A percentile compares a stretch with the other conserved stretches of the same genome.
phyloP scores from a whole-genome alignment of 1,140 invertebrate species.

The Eciton burchellii region DNA sequence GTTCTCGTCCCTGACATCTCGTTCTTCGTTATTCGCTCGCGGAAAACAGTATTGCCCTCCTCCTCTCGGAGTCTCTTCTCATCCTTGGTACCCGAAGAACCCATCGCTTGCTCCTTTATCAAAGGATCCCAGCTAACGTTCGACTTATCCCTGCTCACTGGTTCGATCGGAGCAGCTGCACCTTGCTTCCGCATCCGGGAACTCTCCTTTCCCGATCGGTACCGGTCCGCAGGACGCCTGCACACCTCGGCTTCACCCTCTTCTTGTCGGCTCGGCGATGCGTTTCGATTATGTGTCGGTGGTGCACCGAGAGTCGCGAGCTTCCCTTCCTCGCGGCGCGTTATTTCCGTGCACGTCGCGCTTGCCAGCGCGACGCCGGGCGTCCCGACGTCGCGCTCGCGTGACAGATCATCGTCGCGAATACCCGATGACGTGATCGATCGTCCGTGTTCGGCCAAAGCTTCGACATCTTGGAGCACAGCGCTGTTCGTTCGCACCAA shows the following conservation, averaged over 20 bases:
- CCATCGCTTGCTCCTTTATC: not conserved
- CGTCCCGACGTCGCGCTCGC: conserved; percentile 34
- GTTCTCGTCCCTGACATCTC: conserved; percentile 36
- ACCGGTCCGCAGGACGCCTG: not conserved
- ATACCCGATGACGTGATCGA: conserved; percentile 55
- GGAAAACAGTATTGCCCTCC: not conserved
- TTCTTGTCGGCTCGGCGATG: conserved; percentile 28
- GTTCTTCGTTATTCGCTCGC: conserved; percentile 32
- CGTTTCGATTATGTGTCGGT: conserved; percentile 25
- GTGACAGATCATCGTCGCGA: conserved; percentile 56
- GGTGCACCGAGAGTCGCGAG: conserved; percentile 1
- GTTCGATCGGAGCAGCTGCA: not conserved
- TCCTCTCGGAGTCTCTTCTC: not conserved
- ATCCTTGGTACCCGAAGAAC: conserved; percentile 7
- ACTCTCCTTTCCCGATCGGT: not conserved
- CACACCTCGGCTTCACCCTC: conserved; percentile 16
- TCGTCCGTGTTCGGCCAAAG: not conserved
- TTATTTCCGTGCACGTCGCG: conserved; percentile 54
- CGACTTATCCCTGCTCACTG: not conserved
- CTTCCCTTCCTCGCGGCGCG: conserved; percentile 49
- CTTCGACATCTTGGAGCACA: not conserved
- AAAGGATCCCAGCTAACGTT: not conserved
- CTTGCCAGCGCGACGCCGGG: conserved; percentile 44
- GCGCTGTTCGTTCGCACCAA: not conserved
- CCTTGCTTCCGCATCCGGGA: no score